These are phyloP conservation scores for Oncorhynchus nerka DNA, from an alignment of 2,113 vertebrate species.

Conservation along the genomic window DNA sequence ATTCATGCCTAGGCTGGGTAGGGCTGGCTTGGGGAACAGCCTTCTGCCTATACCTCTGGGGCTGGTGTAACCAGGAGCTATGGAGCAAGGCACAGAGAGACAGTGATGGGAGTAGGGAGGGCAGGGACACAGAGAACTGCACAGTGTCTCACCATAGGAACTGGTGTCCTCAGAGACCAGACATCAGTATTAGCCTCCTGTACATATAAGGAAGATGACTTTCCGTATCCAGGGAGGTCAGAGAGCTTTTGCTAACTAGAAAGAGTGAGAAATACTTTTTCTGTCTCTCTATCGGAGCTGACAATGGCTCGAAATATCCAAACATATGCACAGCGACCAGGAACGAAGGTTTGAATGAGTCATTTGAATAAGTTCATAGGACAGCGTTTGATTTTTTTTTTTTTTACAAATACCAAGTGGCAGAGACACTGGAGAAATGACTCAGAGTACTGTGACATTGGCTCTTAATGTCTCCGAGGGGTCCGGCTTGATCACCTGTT, in stretches of 20 bases:
- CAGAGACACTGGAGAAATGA: background rate
- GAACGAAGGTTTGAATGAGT: background rate
- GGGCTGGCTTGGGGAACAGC: too few species aligned
- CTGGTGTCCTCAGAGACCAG: too few species aligned
- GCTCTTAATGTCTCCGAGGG: background rate
- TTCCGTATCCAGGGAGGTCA: too few species aligned
- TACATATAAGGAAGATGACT: too few species aligned
- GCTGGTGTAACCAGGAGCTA: background rate
- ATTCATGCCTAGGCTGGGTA: background rate
- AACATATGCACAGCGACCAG: background rate
- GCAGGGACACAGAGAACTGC: too few species aligned
- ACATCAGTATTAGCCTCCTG: too few species aligned
- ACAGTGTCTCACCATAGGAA: too few species aligned
- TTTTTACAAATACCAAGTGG: background rate
- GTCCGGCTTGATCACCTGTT: background rate
- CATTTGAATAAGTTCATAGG: constrained; percentile 1
- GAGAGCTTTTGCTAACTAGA: background rate
- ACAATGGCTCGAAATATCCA: background rate
- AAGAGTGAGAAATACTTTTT: background rate
- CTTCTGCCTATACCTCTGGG: background rate
- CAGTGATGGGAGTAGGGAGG: background rate
- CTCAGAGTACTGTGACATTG: background rate
- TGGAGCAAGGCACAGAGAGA: background rate
- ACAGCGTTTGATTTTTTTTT: background rate
- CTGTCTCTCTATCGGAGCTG: background rate